phyloP scores from a whole-genome alignment of 2,113 vertebrate species.

The Alexandromys fortis region DNA sequence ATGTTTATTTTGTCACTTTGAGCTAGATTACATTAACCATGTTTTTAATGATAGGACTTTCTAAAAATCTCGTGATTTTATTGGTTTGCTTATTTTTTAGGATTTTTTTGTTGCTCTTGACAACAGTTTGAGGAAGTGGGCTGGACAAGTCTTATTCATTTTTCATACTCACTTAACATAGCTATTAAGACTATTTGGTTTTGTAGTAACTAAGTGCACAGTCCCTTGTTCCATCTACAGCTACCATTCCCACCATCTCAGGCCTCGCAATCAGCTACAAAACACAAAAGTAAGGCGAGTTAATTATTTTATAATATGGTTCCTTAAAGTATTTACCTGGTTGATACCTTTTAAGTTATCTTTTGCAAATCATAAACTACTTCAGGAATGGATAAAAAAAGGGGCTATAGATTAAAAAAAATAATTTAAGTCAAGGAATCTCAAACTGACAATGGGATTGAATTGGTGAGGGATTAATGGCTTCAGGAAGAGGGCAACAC shows the following conservation, averaged over 20 bases:
- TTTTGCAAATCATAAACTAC: background rate
- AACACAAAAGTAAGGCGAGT: background rate
- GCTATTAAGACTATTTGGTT: background rate
- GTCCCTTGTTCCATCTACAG: background rate
- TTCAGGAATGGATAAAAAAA: background rate
- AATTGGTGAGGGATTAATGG: background rate
- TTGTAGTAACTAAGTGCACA: background rate
- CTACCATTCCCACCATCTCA: background rate
- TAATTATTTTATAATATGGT: background rate
- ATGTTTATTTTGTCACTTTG: background rate
- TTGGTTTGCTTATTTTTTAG: background rate
- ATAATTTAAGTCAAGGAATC: background rate
- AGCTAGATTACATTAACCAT: background rate
- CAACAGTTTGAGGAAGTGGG: background rate
- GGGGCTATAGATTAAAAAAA: background rate
- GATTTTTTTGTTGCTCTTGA: background rate
- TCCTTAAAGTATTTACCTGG: constrained; percentile 26
- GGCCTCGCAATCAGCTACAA: background rate
- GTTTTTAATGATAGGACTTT: background rate
- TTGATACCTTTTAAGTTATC: background rate
- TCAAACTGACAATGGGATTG: background rate
- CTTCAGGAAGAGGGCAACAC: background rate
- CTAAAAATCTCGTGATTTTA: background rate
- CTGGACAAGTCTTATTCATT: background rate
- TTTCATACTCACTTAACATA: background rate